These are phyloP conservation scores for Condylura cristata DNA, from an alignment of 2,113 vertebrate species.

Conservation along the genomic window DNA sequence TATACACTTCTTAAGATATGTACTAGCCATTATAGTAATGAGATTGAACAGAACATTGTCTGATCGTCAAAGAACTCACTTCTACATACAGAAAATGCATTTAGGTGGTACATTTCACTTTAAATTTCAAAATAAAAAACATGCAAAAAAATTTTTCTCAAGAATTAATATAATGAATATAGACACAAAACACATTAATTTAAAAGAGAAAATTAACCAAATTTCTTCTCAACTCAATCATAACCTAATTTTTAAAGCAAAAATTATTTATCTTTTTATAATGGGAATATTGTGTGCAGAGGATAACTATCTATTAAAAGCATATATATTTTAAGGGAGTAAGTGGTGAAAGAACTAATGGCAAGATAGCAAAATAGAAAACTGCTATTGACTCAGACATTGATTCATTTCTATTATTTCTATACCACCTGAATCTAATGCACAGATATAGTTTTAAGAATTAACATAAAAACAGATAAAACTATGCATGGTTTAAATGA, in stretches of 20 bases:
- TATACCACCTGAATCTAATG: neutral
- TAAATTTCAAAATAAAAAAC: slow-evolving; percentile 12
- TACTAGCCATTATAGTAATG: neutral
- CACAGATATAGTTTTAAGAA: neutral
- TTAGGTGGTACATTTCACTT: neutral
- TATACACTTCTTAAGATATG: neutral
- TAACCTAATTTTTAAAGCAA: neutral
- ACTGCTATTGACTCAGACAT: neutral
- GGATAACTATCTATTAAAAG: too few species aligned
- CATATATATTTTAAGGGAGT: too few species aligned
- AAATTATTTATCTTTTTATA: neutral
- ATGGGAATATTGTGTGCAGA: neutral
- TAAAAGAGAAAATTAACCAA: neutral
- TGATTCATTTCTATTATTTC: slow-evolving; percentile 11
- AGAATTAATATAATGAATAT: neutral
- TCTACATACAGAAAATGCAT: neutral
- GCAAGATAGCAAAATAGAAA: neutral
- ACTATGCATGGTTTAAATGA: neutral
- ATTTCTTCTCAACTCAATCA: neutral
- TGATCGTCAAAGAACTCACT: neutral
- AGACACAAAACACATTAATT: neutral
- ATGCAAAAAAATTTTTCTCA: neutral
- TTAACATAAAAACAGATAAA: neutral
- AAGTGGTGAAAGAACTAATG: neutral
- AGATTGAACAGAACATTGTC: neutral